Evolutionary conservation across 2,888 invertebrate genomes (phyloP), one percentile per base, ranked within the genome.

Genomic region (Augochlorella aurata): DNA sequence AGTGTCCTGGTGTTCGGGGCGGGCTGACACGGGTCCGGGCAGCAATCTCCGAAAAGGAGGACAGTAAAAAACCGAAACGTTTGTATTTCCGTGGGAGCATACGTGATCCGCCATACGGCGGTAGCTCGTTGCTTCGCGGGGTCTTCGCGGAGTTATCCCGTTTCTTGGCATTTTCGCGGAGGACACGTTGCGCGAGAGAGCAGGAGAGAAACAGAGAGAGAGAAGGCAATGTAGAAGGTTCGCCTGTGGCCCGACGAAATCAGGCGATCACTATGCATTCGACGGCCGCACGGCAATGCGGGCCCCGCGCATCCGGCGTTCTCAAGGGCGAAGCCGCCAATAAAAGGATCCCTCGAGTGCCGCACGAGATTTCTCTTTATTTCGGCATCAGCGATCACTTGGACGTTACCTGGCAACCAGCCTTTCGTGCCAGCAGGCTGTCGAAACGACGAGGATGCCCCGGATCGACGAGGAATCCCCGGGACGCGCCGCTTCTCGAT

Each of bases 181-280:
- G 8, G 8, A 8, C 12, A 16, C 8, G 4, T 5, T 5, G 18
- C 5, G 8, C 50, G 8, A 7, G 8, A 50, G 4, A 50, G 18
- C 18, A 16, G 18, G 8, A 80, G 65, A 70, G 66, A 58, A 4
- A 38, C 2, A 38, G 38, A 38, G 38, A 38, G 38, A 38, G 38
- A 38, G 38, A 38, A 52, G 80, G 77, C 87, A 61, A 85, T 79
- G 83, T 77, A 83, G 61, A 70, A 74, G 74, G 77, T 83, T 73
- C 52, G 79, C 76, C 63, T 74, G 44, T 63, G 58, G 61, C 54
- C 29, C 21, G 61, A 47, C 86, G 85, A 90, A 91, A 90, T 90
- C 88, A 91, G 90, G 88, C 88, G 83, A 91, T 91, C 90, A 88
- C 90, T 91, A 90, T 91, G 92, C 91, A 90, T 90, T 90, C 89